Conservation (phyloP, 2,888 invertebrate genomes). For the Spisula subtruncata region DNA sequence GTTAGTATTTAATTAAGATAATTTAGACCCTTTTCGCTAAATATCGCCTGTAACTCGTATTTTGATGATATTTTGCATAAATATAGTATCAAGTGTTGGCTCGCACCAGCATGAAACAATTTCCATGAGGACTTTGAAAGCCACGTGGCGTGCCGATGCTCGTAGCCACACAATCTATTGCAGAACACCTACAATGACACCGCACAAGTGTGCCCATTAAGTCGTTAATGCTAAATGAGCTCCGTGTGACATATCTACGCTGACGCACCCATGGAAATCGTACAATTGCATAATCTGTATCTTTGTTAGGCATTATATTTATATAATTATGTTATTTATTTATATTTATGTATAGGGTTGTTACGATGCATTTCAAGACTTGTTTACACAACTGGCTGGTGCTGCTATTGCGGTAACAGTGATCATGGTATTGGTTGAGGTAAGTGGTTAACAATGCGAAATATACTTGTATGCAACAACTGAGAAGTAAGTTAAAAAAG, state of each 20-base stretch:
- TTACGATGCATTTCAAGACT: slow-evolving; percentile 58
- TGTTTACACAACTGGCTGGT: slow-evolving; percentile 42
- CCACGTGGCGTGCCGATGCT: no score
- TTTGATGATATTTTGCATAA: no score
- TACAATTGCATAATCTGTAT: background rate
- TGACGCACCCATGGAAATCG: background rate
- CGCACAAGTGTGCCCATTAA: background rate
- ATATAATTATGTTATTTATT: background rate
- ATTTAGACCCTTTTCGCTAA: no score
- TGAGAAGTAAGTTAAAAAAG: no score
- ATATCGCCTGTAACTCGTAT: no score
- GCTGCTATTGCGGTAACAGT: slow-evolving; percentile 48
- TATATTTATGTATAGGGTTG: slow-evolving; percentile 56
- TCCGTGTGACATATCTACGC: background rate
- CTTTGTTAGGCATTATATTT: background rate
- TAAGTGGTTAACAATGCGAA: slow-evolving; percentile 14
- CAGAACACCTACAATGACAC: background rate
- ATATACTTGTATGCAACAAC: no score
- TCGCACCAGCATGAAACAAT: no score
- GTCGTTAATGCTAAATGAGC: background rate
- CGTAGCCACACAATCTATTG: no score
- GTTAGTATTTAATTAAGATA: no score
- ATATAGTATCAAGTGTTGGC: no score
- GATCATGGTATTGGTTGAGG: slow-evolving; percentile 54
- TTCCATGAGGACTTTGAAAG: no score